Evolutionary conservation across 2,797 vertebrate species (phyloP), one percentile per base, ranked within the genome.

Genomic region (Ficedula albicollis): DNA sequence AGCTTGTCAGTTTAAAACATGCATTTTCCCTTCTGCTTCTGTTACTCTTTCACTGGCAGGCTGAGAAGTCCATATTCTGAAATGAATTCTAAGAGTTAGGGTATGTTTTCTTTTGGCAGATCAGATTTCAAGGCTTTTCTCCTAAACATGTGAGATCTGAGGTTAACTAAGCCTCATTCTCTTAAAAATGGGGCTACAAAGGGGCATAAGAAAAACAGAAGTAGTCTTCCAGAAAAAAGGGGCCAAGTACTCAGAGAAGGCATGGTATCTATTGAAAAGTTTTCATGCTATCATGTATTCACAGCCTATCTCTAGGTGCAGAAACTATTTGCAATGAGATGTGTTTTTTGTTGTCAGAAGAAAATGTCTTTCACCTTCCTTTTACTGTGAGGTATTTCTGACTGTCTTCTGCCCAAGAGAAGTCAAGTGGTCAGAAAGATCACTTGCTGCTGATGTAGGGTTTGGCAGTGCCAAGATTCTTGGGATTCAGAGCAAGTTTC

Each of bases 21-120:
- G 34, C 10, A 13, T 86, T 95, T 95, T 90, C 49, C 79, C 58
- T 93, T 81, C 90, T 96, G 41, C 39, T 93, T 88, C 82, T 95
- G 48, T 95, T 95, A 72, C 72, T 94, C 78, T 91, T 96, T 88
- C 32, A 26, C 56, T 63, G 48, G 15, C 48, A 86, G 79, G 32
- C 68, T 1, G 5, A 70, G 34, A 76, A 81, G 32, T 59, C 80
- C 36, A 23, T 68, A 85, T 89, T 91, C 77, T 90, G 62, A 91
- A 84, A 90, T 41, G 3, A 83, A 44, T 90, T 87, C 88, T 62
- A 49, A 72, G 74, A 78, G 44, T 72, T 70, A 77, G 46, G 25
- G 10, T 83, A 43, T 73, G 48, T 64, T 86, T 95, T 76, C 36
- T 89, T 93, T 76, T 4, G 13, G 51, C 18, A 79, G 92, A 66